Base-by-base conservation (phyloP, 2,113 vertebrate genomes). In the Polypterus senegalus region DNA sequence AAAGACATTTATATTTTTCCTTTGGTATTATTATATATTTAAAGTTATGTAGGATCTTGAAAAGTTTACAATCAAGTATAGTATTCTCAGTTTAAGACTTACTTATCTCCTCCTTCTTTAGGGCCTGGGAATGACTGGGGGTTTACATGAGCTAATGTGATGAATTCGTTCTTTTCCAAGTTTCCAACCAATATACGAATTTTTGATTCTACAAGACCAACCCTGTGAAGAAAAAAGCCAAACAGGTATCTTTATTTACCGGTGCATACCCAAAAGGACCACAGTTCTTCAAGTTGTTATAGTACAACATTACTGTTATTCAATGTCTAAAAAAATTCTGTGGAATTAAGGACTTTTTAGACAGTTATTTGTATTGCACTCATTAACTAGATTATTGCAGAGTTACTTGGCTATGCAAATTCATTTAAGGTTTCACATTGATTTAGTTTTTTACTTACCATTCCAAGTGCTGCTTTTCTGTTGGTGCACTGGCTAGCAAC, bases 131-230 rank as follows among this genome's bases (percentile, higher is more conserved):
- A 91, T 61, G 90, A 86, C 76, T 92, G 88, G 45, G 81, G 83
- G 71, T 93, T 89, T 66, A 91, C 86, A 61, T 91, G 91, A 67
- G 88, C 90, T 69, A 88, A 73, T 10, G 88, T 91, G 73, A 96
- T 89, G 65, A 87, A 86, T 65, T 85, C 82, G 9, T 93, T 92
- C 79, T 88, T 90, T 78, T 95, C 91, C 79, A 94, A 74, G 63
- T 78, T 88, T 76, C 87, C 87, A 67, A 97, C 90, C 69, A 93
- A 76, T 58, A 92, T 91, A 68, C 90, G 83, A 71, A 97, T 92
- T 83, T 94, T 94, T 61, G 90, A 97, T 69, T 97, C 91, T 71
- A 93, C 88, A 68, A 92, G 88, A 67, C 91, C 85, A 68, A 92
- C 82, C 91, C 90, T 92, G 78, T 66, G 68, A 56, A 67, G 73